Base-by-base conservation (phyloP, 2,797 vertebrate genomes). In the Acomys russatus region DNA sequence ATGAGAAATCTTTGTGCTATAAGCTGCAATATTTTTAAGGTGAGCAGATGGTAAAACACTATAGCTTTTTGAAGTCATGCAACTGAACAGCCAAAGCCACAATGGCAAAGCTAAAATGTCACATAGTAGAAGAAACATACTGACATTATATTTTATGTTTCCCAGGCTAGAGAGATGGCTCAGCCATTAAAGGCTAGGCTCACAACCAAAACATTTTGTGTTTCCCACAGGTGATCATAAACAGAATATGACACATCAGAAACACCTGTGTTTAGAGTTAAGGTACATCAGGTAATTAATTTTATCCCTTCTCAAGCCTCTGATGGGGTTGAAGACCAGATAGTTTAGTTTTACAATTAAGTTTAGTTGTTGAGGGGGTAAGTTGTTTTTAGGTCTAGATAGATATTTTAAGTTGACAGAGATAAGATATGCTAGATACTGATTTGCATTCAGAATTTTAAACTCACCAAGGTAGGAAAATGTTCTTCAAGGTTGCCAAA, bases 21-120 rank as follows among this genome's bases (percentile, higher is more conserved):
- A 94, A 91, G 90, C 49, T n/a, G 15, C 30, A 88, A 70, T 91
- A 63, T 68, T 79, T 59, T 68, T 44, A 44, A 85, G 10, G 83
- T 23, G 35, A 30, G 74, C 80, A 33, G 20, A 68, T 91, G 78
- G 64, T 91, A 95, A 90, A 82, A 70, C 35, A 95, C n/a, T 68
- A 87, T 33, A 70, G 64, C 63, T 93, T 94, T 28, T 14, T 97
- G 44, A 95, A 95, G 87, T 30, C 73, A 71, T 6, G 51, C 56
- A 84, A 91, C 78, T 91, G 30, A 94, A 88, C 30, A 91, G 23
- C 63, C 87, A 80, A 54, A 84, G 54, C 91, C 80, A 93, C 33
- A 87, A 2, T 80, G 61, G 51, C 38, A 96, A 91, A 91, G 12
- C 14, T 76, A 80, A 92, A 92, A 94, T 56, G 71, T 90, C 93